A percentile compares a stretch with the other conserved stretches of the same genome.
These are phyloP conservation scores for Phortica okadai DNA, from an alignment of 2,888 invertebrate genomes.

Conservation along the genomic window DNA sequence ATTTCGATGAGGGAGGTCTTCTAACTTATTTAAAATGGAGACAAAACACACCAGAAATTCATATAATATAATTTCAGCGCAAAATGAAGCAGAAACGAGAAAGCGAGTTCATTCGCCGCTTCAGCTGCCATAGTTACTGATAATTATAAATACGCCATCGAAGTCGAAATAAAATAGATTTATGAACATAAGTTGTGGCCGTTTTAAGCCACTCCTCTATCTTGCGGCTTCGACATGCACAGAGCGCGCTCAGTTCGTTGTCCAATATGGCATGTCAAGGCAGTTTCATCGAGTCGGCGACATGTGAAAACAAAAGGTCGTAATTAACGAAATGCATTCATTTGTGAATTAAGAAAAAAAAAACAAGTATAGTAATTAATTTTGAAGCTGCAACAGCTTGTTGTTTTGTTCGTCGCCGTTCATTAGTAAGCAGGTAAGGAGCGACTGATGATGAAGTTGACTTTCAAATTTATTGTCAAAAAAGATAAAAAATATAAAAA, in stretches of 20 bases:
- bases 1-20: not conserved
- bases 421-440: conserved; percentile 54
- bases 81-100: conserved; percentile 44
- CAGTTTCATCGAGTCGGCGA: not conserved
- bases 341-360: conserved; percentile 29
- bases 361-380: conserved; percentile 60
- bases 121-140: conserved; percentile 29
- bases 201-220: conserved; percentile 53
- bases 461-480: conserved; percentile 42
- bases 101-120: conserved; percentile 38
- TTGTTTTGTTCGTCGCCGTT: conserved; percentile 50
- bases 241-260: conserved; percentile 6
- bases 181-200: conserved; percentile 47
- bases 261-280: conserved; percentile 29
- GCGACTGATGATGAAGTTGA: conserved; percentile 33
- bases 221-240: not conserved
- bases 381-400: conserved; percentile 58
- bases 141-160: conserved; percentile 61
- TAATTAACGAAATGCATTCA: conserved; percentile 56
- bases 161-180: conserved; percentile 63
- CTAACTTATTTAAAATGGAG: not conserved
- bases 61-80: not conserved
- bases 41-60: no score
- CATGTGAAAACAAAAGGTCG: conserved; percentile 43
- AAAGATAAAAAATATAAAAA: not conserved